A percentile compares a stretch with the other conserved stretches of the same genome.
These are phyloP conservation scores for Ceratitis capitata DNA, from an alignment of 1,140 invertebrate species.

Conservation along the genomic window DNA sequence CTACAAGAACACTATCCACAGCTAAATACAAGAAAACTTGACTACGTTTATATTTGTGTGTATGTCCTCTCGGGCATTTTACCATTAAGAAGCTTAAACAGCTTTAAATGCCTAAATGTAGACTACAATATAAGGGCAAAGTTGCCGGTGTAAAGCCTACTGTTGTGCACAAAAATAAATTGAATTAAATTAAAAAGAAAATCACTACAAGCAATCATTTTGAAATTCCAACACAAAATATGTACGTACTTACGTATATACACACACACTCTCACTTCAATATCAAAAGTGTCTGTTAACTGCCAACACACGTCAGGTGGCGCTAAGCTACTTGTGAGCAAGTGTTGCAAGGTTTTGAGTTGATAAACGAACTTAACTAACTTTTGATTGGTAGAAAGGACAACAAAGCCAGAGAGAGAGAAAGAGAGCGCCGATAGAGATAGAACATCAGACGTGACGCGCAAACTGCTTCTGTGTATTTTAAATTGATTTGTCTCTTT, in stretches of 20 bases:
- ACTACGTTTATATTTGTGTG: background rate
- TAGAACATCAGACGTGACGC: too few species aligned
- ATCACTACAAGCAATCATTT: constrained; percentile 14
- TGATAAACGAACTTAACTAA: background rate
- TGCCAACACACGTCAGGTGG: background rate
- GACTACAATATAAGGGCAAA: background rate
- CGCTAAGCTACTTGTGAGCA: background rate
- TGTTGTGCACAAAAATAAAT: background rate
- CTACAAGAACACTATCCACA: too few species aligned
- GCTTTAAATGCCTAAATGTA: constrained; percentile 2
- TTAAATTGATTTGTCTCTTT: background rate
- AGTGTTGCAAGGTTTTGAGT: background rate
- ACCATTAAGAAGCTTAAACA: background rate
- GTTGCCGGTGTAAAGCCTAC: background rate
- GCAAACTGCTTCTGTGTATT: background rate
- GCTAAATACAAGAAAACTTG: too few species aligned
- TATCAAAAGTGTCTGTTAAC: background rate
- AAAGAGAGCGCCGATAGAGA: background rate
- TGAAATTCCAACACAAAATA: background rate
- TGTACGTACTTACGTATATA: too few species aligned
- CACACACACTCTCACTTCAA: too few species aligned
- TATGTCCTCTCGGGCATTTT: background rate
- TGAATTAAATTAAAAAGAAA: background rate
- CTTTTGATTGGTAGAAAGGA: background rate
- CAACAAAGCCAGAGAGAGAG: background rate